phyloP scores from a whole-genome alignment of 2,113 vertebrate genomes.

The Gobius niger region DNA sequence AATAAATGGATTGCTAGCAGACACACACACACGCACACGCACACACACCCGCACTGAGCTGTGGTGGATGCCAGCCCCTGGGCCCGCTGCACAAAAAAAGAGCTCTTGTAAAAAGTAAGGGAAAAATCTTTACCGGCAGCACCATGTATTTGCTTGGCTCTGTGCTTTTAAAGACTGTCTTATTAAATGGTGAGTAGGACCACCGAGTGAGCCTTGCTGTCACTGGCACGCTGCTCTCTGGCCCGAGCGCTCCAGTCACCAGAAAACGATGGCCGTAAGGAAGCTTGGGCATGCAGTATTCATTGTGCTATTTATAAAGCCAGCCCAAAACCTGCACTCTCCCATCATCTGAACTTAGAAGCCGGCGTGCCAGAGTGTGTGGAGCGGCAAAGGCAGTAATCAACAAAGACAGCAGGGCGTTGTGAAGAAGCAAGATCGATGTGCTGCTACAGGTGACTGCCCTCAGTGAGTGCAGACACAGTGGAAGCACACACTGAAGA shows the following conservation, averaged over 20 bases:
- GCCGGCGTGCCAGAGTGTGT: conserved; percentile 13
- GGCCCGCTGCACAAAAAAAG: conserved; percentile 61
- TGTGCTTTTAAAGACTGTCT: conserved; percentile 64
- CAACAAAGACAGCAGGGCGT: conserved; percentile 65
- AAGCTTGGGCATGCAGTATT: conserved; percentile 35
- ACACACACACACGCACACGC: conserved; percentile 16
- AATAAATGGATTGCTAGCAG: conserved; percentile 65
- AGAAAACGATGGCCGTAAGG: conserved; percentile 49
- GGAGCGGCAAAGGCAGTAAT: conserved; percentile 52
- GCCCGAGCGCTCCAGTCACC: conserved; percentile 56
- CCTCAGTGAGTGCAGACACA: conserved; percentile 45
- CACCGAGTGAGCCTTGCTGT: conserved; percentile 69
- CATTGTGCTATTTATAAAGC: conserved; percentile 31
- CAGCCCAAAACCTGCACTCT: conserved; percentile 10
- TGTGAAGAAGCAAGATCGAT: conserved; percentile 63
- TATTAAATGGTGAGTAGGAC: conserved; percentile 74
- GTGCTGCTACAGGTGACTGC: conserved; percentile 67
- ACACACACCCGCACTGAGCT: conserved; percentile 34
- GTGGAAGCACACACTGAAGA: conserved; percentile 40
- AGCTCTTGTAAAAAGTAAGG: conserved; percentile 63
- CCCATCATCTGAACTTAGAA: conserved; percentile 11
- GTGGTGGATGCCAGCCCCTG: conserved; percentile 62
- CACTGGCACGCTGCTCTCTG: conserved; percentile 64
- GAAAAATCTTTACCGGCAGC: conserved; percentile 43
- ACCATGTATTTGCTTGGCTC: conserved; percentile 55